These are phyloP conservation scores for Seira ritae DNA, from an alignment of 2,888 invertebrate genomes.

Conservation along the genomic window DNA sequence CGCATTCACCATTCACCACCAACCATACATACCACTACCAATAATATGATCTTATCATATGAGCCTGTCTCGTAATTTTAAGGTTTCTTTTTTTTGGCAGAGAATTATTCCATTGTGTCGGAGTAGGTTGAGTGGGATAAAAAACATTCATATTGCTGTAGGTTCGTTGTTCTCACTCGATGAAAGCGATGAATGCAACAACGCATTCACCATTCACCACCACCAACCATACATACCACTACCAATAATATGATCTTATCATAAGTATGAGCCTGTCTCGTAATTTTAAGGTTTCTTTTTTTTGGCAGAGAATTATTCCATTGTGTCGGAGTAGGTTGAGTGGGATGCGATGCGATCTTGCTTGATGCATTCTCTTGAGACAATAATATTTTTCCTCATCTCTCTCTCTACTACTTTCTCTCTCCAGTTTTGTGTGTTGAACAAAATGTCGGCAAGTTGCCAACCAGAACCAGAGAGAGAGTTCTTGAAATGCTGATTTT, in stretches of 20 bases:
- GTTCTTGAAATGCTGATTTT: neutral
- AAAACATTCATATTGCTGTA: conserved; percentile 37
- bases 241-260: neutral
- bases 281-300: conserved; percentile 37
- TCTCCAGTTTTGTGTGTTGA: conserved; percentile 20
- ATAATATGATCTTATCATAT: conserved; percentile 8
- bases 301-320: conserved; percentile 54
- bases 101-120: conserved; percentile 51
- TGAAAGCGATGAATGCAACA: neutral
- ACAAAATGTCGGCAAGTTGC: conserved; percentile 48
- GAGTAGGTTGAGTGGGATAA: conserved; percentile 41
- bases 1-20: neutral
- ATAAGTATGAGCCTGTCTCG: conserved; percentile 2
- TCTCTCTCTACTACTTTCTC: conserved; percentile 12
- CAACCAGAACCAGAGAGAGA: no score
- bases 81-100: conserved; percentile 54
- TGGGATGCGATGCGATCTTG: no score
- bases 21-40: no score
- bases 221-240: no score
- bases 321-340: conserved; percentile 46
- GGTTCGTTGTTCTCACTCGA: conserved; percentile 39
- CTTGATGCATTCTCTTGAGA: conserved; percentile 51
- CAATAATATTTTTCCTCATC: conserved; percentile 48
- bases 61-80: conserved; percentile 15
- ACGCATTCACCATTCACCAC: neutral